phyloP scores from a whole-genome alignment of 2,797 vertebrate genomes.

The Ctenopoma multispine region DNA sequence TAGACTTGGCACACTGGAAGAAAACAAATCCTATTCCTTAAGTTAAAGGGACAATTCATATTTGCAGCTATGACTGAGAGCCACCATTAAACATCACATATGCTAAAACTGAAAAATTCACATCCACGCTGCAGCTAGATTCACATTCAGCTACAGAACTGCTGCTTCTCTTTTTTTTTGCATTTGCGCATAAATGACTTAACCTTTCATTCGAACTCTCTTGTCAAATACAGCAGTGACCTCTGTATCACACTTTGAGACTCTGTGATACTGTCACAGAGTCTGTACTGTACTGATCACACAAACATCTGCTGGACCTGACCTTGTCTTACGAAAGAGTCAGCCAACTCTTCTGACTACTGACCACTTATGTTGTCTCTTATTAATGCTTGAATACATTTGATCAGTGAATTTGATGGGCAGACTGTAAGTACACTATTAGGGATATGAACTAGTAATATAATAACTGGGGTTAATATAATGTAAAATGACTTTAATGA shows the following conservation, averaged over 20 bases:
- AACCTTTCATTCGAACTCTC: conserved; percentile 11
- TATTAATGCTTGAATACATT: background rate
- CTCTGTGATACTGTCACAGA: conserved; percentile 14
- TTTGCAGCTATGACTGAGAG: background rate
- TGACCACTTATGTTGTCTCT: background rate
- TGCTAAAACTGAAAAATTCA: background rate
- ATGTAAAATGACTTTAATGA: too few species aligned
- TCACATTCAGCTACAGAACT: background rate
- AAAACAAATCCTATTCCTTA: conserved; percentile 4
- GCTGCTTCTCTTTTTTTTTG: background rate
- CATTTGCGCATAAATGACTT: background rate
- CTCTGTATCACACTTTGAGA: conserved; percentile 21
- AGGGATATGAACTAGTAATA: background rate
- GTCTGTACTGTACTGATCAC: background rate
- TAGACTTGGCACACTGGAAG: conserved; percentile 9
- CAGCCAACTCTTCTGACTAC: background rate
- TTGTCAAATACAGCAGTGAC: conserved; percentile 12
- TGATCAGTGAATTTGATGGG: background rate
- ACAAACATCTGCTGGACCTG: conserved; percentile 23
- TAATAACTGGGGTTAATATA: too few species aligned
- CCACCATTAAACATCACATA: background rate
- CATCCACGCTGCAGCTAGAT: background rate
- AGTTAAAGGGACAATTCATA: background rate
- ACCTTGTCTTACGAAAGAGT: conserved; percentile 22
- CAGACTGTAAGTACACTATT: too few species aligned